phyloP scores from a whole-genome alignment of 2,113 vertebrate species.

The Circaetus cinerascens region DNA sequence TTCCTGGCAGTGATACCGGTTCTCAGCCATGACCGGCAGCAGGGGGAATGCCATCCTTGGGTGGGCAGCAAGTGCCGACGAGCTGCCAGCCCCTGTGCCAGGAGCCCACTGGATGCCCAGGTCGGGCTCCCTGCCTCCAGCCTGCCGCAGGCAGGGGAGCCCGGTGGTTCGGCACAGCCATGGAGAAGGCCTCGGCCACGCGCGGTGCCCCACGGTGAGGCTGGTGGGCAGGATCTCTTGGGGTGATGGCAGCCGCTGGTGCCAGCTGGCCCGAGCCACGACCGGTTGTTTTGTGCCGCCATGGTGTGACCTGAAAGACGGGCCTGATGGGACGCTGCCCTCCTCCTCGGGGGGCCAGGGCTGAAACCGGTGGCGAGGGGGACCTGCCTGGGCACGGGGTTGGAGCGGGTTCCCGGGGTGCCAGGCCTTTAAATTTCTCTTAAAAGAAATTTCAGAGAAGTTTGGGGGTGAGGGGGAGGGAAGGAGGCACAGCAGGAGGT shows the following conservation, averaged over 20 bases:
- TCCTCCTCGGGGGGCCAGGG: neutral
- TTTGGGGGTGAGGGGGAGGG: neutral
- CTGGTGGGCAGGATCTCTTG: neutral
- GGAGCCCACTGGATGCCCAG: neutral
- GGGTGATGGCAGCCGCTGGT: neutral
- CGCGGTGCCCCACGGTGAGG: accelerated
- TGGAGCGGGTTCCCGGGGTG: neutral
- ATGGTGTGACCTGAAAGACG: neutral
- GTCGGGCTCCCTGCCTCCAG: neutral
- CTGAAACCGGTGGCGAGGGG: neutral
- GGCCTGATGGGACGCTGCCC: neutral
- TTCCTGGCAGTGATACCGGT: neutral
- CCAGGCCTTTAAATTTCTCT: neutral
- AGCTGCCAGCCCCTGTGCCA: neutral
- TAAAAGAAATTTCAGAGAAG: neutral
- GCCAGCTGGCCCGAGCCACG: neutral
- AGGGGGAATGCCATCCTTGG: neutral
- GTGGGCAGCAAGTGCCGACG: neutral
- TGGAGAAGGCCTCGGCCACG: neutral
- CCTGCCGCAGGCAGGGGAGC: neutral
- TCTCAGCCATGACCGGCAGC: neutral
- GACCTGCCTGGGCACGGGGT: neutral
- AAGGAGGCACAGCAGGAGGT: neutral
- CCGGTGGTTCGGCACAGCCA: accelerated
- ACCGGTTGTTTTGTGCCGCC: neutral